These are phyloP conservation scores for Drosophila bunnanda DNA, from an alignment of 2,888 invertebrate genomes.

Conservation along the genomic window DNA sequence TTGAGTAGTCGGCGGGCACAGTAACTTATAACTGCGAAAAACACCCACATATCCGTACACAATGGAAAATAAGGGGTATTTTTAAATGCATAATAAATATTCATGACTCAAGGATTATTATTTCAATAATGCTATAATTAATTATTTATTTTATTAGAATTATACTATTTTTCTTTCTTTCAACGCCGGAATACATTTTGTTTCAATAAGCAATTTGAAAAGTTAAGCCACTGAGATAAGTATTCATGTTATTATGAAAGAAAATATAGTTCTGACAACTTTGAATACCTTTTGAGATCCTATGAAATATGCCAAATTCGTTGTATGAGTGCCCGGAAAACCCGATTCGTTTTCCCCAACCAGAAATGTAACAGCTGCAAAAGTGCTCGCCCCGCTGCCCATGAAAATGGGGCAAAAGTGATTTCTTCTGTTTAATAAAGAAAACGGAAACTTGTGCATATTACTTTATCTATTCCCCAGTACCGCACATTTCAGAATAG, in stretches of 20 bases:
- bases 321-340: constrained; percentile 14
- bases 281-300: background rate
- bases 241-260: background rate
- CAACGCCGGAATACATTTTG: background rate
- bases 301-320: background rate
- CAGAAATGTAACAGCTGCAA: constrained; percentile 75
- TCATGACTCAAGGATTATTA: too few relatives aligned
- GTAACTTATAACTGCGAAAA: constrained; percentile 56
- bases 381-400: constrained; percentile 71
- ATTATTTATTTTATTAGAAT: background rate
- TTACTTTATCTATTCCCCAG: constrained; percentile 50
- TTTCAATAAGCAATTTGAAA: background rate
- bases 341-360: constrained; percentile 26
- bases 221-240: background rate
- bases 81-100: background rate
- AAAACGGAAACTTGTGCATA: constrained; percentile 55
- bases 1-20: constrained; percentile 78
- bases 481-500: too few relatives aligned
- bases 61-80: background rate
- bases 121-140: background rate
- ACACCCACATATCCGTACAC: constrained; percentile 27
- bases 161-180: too few relatives aligned
- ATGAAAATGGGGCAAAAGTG: constrained; percentile 68
- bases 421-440: constrained; percentile 60
- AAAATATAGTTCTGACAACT: background rate